Evolutionary conservation across 2,888 invertebrate genomes (phyloP).

Genomic region (Teinopalpus imperialis): DNA sequence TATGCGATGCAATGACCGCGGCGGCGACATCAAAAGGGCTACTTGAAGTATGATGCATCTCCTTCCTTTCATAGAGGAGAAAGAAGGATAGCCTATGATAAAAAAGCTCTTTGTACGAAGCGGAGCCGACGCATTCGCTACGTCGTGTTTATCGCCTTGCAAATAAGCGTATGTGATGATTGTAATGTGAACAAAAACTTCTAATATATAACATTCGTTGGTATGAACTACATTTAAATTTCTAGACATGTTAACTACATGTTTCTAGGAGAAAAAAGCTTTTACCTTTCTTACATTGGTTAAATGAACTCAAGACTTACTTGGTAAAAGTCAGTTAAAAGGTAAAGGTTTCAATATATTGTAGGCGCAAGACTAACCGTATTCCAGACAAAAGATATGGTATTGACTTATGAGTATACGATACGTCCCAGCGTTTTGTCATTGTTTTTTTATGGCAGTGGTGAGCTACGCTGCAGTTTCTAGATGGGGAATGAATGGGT

Average conservation of each 20-base stretch:
- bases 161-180: conserved; percentile 42
- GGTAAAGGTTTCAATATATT: too few species aligned
- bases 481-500: too few species aligned
- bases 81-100: conserved; percentile 38
- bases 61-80: conserved; percentile 36
- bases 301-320: too few species aligned
- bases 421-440: too few species aligned
- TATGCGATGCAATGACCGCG: conserved; percentile 66
- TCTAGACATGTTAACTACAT: neutral
- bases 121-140: conserved; percentile 44
- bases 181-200: conserved; percentile 39
- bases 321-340: too few species aligned
- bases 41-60: conserved; percentile 54
- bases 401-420: too few species aligned
- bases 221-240: conserved; percentile 8
- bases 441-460: too few species aligned
- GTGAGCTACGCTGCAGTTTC: too few species aligned
- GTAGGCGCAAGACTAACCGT: too few species aligned
- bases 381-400: too few species aligned
- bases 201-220: conserved; percentile 33
- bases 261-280: too few species aligned
- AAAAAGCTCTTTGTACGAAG: conserved; percentile 61
- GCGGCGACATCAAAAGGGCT: conserved; percentile 70
- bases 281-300: too few species aligned
- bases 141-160: conserved; percentile 36